These are phyloP conservation scores for Oostethus manadensis DNA, from an alignment of 2,113 vertebrate species.

Conservation along the genomic window DNA sequence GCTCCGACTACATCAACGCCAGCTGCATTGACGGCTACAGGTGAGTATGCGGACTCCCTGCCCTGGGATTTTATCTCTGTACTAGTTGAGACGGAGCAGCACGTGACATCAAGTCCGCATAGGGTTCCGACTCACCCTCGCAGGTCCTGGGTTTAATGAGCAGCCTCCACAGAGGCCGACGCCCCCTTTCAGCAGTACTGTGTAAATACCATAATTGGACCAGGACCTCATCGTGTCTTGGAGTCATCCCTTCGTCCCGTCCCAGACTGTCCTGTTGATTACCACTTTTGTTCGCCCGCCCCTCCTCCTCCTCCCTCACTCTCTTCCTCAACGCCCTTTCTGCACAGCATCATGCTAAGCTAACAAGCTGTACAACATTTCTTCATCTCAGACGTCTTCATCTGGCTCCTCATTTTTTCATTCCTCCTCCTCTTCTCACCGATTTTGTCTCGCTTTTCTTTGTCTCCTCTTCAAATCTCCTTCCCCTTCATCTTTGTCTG, in stretches of 20 bases:
- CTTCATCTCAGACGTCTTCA: too few species aligned
- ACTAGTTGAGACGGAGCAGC: neutral
- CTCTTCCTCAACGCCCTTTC: neutral
- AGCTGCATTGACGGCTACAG: conserved; percentile 95
- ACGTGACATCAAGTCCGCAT: neutral
- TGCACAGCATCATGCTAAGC: too few species aligned
- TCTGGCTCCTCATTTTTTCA: too few species aligned
- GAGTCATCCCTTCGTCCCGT: neutral
- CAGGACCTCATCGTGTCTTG: conserved; percentile 17
- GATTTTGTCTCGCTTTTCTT: conserved; percentile 10
- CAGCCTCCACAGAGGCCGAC: conserved; percentile 37
- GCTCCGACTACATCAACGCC: conserved; percentile 96
- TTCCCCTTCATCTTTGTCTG: conserved; percentile 10
- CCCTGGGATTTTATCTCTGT: neutral
- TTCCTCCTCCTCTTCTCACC: neutral
- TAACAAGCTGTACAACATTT: too few species aligned
- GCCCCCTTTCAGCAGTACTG: conserved; percentile 42
- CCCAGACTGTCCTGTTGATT: neutral
- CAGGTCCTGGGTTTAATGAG: conserved; percentile 38
- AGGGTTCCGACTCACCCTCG: neutral
- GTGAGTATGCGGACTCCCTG: conserved; percentile 48
- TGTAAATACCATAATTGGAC: conserved; percentile 62
- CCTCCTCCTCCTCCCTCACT: neutral
- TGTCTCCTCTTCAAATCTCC: neutral
- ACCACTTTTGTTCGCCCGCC: conserved; percentile 1